Conservation (phyloP, 1,140 invertebrate genomes). For the Gryon sp. region DNA sequence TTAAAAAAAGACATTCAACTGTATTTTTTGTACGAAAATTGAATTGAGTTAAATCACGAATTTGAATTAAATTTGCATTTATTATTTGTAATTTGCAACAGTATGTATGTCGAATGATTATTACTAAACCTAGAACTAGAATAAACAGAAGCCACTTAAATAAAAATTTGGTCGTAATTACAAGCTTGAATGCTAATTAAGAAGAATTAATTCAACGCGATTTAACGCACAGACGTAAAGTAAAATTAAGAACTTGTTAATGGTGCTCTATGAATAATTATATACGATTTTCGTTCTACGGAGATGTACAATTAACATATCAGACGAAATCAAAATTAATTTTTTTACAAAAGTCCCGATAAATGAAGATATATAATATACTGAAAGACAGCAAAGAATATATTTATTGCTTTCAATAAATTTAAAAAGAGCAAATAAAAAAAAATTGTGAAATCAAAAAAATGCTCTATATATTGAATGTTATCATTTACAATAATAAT, state of each 20-base stretch:
- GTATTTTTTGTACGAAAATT: too few species aligned
- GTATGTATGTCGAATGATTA: too few species aligned
- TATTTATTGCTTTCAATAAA: too few species aligned
- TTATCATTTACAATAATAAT: slow-evolving; percentile 21
- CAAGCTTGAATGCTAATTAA: slow-evolving; percentile 61
- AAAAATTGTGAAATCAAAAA: slow-evolving; percentile 5
- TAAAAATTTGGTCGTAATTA: slow-evolving; percentile 52
- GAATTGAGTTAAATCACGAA: too few species aligned
- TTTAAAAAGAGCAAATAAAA: too few species aligned
- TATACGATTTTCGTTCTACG: slow-evolving; percentile 1
- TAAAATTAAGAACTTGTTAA: slow-evolving; percentile 72
- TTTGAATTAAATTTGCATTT: too few species aligned
- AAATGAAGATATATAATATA: background rate
- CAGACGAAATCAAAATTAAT: slow-evolving; percentile 40
- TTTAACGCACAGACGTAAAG: slow-evolving; percentile 72
- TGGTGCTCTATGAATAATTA: slow-evolving; percentile 66
- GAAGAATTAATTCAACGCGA: too few species aligned
- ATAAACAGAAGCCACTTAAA: slow-evolving; percentile 25
- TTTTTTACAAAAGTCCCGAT: background rate
- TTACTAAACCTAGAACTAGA: too few species aligned
- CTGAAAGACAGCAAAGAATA: too few species aligned
- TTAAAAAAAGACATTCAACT: too few species aligned
- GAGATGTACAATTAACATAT: slow-evolving; percentile 28
- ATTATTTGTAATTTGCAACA: too few species aligned
- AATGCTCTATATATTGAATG: slow-evolving; percentile 19